Conservation (phyloP, 2,113 vertebrate genomes). For the Thryonomys swinderianus region DNA sequence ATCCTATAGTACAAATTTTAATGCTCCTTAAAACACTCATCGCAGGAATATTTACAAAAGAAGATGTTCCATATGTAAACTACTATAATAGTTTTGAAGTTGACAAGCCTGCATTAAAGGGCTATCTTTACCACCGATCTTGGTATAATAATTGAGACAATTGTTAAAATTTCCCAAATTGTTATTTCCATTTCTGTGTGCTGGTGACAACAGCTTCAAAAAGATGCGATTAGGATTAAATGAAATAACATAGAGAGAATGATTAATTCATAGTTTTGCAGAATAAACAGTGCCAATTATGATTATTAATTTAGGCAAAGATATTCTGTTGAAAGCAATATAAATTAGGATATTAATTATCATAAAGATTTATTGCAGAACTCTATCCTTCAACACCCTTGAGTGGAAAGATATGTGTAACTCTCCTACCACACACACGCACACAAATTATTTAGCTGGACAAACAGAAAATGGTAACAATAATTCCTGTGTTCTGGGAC, state of each 20-base stretch:
- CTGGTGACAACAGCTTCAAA: not conserved
- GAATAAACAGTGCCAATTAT: not conserved
- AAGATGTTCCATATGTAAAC: not conserved
- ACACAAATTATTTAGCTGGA: slow-evolving; percentile 22
- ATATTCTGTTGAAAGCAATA: not conserved
- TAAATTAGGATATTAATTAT: not conserved
- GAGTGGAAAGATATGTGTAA: not conserved
- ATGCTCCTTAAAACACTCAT: not conserved
- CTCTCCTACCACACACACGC: not conserved
- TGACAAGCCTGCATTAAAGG: not conserved
- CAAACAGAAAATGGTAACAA: slow-evolving; percentile 12
- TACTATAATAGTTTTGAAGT: not conserved
- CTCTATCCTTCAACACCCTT: not conserved
- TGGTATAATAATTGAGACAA: slow-evolving; percentile 1
- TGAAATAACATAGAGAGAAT: not conserved
- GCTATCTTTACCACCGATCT: not conserved
- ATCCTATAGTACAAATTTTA: not conserved
- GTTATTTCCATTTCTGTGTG: not conserved
- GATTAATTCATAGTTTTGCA: not conserved
- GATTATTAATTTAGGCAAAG: slow-evolving; percentile 22
- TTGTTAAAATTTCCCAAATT: not conserved
- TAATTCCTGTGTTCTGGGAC: not conserved
- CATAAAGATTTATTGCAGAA: slow-evolving; percentile 3
- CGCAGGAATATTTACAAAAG: not conserved
- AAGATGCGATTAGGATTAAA: not conserved